Conservation (phyloP, 1,140 invertebrate species). For the Pentalonia nigronervosa region DNA sequence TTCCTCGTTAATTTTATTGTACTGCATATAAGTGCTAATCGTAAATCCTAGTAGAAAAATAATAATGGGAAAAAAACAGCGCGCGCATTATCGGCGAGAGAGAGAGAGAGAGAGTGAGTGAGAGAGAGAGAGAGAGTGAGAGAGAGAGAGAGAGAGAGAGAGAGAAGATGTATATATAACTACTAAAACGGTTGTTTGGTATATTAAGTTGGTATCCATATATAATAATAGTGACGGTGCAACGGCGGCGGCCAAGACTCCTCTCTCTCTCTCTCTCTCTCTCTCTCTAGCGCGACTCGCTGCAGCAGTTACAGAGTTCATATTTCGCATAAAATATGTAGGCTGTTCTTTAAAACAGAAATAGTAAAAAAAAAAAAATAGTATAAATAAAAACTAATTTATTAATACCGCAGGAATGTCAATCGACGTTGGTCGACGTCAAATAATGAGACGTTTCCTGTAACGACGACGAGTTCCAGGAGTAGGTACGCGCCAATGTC, state of each 20-base stretch:
- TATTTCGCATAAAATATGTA: conserved; percentile 39
- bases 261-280: background rate
- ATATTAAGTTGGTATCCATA: background rate
- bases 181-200: conserved; percentile 22
- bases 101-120: background rate
- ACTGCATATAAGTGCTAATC: background rate
- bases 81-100: too few species aligned
- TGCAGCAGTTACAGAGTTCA: background rate
- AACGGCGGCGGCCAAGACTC: background rate
- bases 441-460: conserved; percentile 39
- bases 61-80: background rate
- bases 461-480: conserved; percentile 30
- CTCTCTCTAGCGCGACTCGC: background rate
- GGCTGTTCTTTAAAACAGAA: background rate
- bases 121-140: background rate
- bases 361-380: conserved; percentile 33
- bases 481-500: background rate
- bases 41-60: background rate
- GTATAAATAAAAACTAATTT: conserved; percentile 31
- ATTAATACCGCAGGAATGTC: conserved; percentile 45
- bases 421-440: conserved; percentile 23
- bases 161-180: background rate
- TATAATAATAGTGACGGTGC: background rate
- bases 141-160: background rate
- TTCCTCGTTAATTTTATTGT: conserved; percentile 18